Percentiles rank a stretch among this genome's conserved stretches.
phyloP scores from a whole-genome alignment of 1,140 invertebrate species.

The Nylanderia fulva region DNA sequence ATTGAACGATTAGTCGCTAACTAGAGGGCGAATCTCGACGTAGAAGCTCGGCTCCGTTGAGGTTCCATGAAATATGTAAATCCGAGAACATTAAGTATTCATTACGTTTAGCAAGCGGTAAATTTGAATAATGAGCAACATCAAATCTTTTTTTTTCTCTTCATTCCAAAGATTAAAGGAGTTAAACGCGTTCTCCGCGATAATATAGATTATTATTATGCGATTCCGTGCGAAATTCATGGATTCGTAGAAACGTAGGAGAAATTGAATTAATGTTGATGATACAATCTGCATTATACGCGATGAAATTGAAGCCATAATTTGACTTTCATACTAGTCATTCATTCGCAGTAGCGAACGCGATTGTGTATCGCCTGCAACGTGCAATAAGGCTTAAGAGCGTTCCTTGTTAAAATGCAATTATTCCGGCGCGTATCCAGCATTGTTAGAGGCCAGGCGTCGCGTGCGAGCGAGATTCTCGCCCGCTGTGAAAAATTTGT shows the following conservation, averaged over 20 bases:
- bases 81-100: slow-evolving; percentile 45
- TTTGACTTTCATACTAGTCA: slow-evolving; percentile 50
- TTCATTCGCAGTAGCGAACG: slow-evolving; percentile 43
- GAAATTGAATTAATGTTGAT: slow-evolving; percentile 40
- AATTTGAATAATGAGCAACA: slow-evolving; percentile 32
- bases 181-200: neutral
- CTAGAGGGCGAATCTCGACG: neutral
- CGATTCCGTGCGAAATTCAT: neutral
- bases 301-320: slow-evolving; percentile 53
- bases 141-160: neutral
- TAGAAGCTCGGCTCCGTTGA: neutral
- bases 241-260: slow-evolving; percentile 2
- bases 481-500: slow-evolving; percentile 52
- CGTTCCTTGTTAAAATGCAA: slow-evolving; percentile 61
- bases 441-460: slow-evolving; percentile 35
- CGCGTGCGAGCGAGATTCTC: slow-evolving; percentile 31
- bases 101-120: slow-evolving; percentile 43
- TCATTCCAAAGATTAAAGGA: neutral
- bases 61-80: slow-evolving; percentile 45
- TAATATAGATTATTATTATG: neutral
- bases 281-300: slow-evolving; percentile 52
- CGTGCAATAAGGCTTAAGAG: slow-evolving; percentile 39
- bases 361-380: slow-evolving; percentile 33
- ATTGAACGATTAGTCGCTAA: slow-evolving; percentile 53
- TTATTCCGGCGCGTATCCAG: slow-evolving; percentile 55